A percentile compares a stretch with the other conserved stretches of the same genome.
Conservation (phyloP, 2,888 invertebrate species). For the Eupsilia transversa region DNA sequence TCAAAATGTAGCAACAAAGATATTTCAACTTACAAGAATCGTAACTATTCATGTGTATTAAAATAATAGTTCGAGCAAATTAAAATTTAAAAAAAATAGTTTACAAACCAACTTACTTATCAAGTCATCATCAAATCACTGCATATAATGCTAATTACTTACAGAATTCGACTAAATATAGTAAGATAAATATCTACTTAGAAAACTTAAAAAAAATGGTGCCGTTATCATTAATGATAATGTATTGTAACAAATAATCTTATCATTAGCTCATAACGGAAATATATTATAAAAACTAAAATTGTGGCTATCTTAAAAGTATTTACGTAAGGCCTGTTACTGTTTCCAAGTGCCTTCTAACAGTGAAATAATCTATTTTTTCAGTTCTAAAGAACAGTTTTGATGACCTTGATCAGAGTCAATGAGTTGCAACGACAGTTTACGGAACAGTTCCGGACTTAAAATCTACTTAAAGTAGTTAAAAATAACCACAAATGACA, state of each 20-base stretch:
- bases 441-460: slow-evolving; percentile 41
- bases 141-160: background rate
- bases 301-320: background rate
- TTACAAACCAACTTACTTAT: background rate
- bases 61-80: background rate
- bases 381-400: slow-evolving; percentile 23
- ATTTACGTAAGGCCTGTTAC: background rate
- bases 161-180: background rate
- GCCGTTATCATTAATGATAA: slow-evolving; percentile 39
- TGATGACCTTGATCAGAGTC: slow-evolving; percentile 47
- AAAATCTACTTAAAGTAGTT: slow-evolving; percentile 14
- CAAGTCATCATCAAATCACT: background rate
- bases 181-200: background rate
- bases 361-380: background rate
- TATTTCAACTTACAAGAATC: slow-evolving; percentile 22
- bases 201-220: background rate
- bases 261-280: slow-evolving; percentile 26
- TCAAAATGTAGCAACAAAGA: slow-evolving; percentile 31
- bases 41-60: background rate
- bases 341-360: background rate
- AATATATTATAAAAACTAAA: background rate
- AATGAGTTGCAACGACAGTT: slow-evolving; percentile 41
- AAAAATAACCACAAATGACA: slow-evolving; percentile 27
- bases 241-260: slow-evolving; percentile 28
- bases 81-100: background rate